A percentile compares a stretch with the other conserved stretches of the same genome.
Evolutionary conservation across 2,888 invertebrate genomes (phyloP).

Genomic region (Candidula unifasciata): DNA sequence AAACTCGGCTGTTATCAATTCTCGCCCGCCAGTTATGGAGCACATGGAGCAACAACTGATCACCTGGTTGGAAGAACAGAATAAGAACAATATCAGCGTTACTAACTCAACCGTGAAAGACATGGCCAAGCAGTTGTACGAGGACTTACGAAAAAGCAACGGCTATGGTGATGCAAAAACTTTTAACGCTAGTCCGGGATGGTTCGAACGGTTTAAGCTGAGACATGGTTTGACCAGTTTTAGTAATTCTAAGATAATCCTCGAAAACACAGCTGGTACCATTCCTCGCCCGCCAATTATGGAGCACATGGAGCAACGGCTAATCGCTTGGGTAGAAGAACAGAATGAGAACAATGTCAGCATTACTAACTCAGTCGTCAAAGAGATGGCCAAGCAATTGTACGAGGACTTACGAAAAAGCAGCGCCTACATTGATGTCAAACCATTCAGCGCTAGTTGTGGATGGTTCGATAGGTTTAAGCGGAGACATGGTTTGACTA

Average conservation of each 20-base stretch:
- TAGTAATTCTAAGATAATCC: no score
- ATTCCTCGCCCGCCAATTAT: slow-evolving; percentile 9
- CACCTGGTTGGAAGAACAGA: slow-evolving; percentile 28
- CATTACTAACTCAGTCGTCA: not conserved
- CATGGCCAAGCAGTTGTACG: slow-evolving; percentile 36
- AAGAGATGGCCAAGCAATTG: slow-evolving; percentile 37
- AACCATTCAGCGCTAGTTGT: slow-evolving; percentile 24
- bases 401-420: slow-evolving; percentile 14
- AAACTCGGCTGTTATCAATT: no score
- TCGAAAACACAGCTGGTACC: no score
- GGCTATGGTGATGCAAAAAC: not conserved
- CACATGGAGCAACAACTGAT: slow-evolving; percentile 23
- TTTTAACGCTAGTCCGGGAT: slow-evolving; percentile 37
- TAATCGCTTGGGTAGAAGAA: slow-evolving; percentile 31
- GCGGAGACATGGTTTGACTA: not conserved
- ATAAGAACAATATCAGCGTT: not conserved
- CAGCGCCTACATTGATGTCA: not conserved
- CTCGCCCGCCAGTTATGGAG: slow-evolving; percentile 12
- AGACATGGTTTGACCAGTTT: slow-evolving; percentile 2
- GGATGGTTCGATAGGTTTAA: slow-evolving; percentile 49
- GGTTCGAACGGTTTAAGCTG: slow-evolving; percentile 44
- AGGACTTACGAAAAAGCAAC: not conserved
- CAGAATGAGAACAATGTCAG: not conserved
- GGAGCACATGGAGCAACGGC: slow-evolving; percentile 18
- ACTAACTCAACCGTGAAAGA: not conserved